Evolutionary conservation across 1,140 invertebrate species (phyloP).

Genomic region (Leptonema lineaticorne): DNA sequence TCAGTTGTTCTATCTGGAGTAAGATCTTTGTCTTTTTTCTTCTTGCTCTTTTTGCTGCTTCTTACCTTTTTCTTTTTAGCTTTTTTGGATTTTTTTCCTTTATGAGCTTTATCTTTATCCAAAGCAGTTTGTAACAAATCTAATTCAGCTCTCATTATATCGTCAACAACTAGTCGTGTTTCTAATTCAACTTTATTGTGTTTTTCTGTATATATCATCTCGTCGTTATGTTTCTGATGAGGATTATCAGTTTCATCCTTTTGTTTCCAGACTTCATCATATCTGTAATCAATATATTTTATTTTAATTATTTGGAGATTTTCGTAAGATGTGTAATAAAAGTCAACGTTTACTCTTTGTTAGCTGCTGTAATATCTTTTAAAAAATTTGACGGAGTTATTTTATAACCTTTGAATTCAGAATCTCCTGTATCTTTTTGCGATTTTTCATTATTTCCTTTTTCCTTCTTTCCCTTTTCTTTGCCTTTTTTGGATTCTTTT

Average conservation of each 20-base stretch:
- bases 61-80: constrained; percentile 76
- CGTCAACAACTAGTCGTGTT: constrained; percentile 80
- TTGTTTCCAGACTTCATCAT: constrained; percentile 77
- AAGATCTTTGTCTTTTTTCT: constrained; percentile 94
- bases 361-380: constrained; percentile 59
- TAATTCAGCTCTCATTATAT: constrained; percentile 81
- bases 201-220: constrained; percentile 83
- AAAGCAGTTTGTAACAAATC: constrained; percentile 78
- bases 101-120: constrained; percentile 70
- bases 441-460: constrained; percentile 50
- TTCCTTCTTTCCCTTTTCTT: constrained; percentile 57
- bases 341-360: constrained; percentile 58
- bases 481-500: constrained; percentile 72
- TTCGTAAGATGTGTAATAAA: constrained; percentile 51
- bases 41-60: constrained; percentile 84
- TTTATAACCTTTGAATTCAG: constrained; percentile 58
- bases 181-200: constrained; percentile 80
- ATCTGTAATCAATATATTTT: constrained; percentile 48
- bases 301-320: constrained; percentile 24
- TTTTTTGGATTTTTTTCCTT: constrained; percentile 78
- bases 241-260: constrained; percentile 72
- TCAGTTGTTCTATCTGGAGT: constrained; percentile 89
- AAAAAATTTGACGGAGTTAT: constrained; percentile 60
- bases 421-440: constrained; percentile 60
- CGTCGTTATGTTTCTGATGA: constrained; percentile 66